Evolutionary conservation across 2,797 vertebrate species (phyloP).

Genomic region (Perdix hodgsoniae): DNA sequence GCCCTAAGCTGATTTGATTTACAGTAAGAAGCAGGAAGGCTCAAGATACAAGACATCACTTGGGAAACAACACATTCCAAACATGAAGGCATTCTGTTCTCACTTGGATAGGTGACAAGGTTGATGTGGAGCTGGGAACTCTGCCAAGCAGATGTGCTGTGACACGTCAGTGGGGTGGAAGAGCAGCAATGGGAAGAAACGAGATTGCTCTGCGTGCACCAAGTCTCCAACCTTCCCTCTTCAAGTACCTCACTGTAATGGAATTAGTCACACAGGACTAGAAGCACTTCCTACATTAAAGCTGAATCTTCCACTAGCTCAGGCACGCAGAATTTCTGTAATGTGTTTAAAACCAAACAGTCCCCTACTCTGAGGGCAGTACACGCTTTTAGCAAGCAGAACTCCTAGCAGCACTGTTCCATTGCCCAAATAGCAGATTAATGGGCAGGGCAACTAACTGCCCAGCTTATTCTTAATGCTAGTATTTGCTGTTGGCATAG

Average conservation of each 20-base stretch:
- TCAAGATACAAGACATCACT: background rate
- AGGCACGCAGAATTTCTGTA: background rate
- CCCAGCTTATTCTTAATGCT: background rate
- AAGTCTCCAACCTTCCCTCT: background rate
- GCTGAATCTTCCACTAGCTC: background rate
- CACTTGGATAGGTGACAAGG: conserved; percentile 28
- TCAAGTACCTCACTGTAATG: background rate
- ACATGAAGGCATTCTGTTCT: conserved; percentile 24
- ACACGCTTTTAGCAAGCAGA: background rate
- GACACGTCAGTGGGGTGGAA: background rate
- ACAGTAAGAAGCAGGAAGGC: conserved; percentile 5
- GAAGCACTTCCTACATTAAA: background rate
- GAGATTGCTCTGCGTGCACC: background rate
- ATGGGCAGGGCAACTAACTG: background rate
- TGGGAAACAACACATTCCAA: conserved; percentile 43
- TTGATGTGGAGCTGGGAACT: background rate
- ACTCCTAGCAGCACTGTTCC: background rate
- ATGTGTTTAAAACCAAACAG: background rate
- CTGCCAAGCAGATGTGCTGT: conserved; percentile 44
- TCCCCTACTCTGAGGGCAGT: background rate
- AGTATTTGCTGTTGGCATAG: background rate
- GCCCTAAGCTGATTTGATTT: background rate
- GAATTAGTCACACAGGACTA: background rate
- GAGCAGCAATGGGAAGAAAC: conserved; percentile 7
- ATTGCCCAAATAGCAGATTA: background rate